Evolutionary conservation across 1,140 invertebrate species (phyloP).

Genomic region (Pseudomyrmex dendroicus): DNA sequence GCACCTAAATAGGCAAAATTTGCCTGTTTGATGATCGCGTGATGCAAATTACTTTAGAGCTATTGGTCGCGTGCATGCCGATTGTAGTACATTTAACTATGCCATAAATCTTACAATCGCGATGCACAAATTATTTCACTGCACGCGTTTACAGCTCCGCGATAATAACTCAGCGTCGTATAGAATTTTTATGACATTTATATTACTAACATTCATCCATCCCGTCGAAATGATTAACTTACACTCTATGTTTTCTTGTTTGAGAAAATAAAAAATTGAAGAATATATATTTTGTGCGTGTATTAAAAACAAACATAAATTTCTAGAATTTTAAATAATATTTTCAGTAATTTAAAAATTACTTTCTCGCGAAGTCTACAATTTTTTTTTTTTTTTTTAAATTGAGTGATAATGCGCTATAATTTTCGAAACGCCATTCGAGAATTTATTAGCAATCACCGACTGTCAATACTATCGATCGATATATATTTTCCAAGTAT

Average conservation of each 20-base stretch:
- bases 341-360: constrained; percentile 4
- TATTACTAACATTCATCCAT: constrained; percentile 8
- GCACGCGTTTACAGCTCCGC: constrained; percentile 16
- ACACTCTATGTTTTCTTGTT: neutral
- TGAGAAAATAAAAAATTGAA: neutral
- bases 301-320: neutral
- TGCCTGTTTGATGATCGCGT: constrained; percentile 38
- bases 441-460: constrained; percentile 55
- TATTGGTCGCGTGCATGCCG: constrained; percentile 16
- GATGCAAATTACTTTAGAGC: constrained; percentile 34
- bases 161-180: neutral
- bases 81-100: constrained; percentile 46
- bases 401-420: constrained; percentile 32
- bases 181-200: constrained; percentile 24
- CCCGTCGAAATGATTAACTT: neutral
- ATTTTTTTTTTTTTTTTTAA: neutral
- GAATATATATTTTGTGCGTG: neutral
- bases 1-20: constrained; percentile 15
- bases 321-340: neutral
- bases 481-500: constrained; percentile 48
- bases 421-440: constrained; percentile 11
- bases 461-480: constrained; percentile 49
- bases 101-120: constrained; percentile 45
- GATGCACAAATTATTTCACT: constrained; percentile 50
- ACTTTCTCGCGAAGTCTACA: neutral